phyloP scores from a whole-genome alignment of 2,888 invertebrate genomes.

The Aradus depressus region DNA sequence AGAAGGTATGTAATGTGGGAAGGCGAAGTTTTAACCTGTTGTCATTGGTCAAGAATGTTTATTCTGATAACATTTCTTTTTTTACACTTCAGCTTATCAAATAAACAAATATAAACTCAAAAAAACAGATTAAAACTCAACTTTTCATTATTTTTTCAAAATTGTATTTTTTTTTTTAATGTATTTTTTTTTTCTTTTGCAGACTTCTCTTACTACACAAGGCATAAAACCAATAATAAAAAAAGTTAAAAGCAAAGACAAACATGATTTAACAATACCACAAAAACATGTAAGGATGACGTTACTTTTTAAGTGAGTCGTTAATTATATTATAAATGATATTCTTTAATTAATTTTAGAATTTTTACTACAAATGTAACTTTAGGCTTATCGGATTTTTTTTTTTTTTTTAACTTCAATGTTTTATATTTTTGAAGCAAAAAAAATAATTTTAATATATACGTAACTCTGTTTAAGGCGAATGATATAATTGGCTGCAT shows the following conservation, averaged over 20 bases:
- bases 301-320: neutral
- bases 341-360: neutral
- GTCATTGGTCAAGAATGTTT: neutral
- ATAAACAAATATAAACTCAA: neutral
- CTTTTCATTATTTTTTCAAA: neutral
- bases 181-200: slow-evolving; percentile 4
- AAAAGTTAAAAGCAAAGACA: slow-evolving; percentile 15
- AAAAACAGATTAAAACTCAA: neutral
- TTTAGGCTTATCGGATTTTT: neutral
- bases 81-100: neutral
- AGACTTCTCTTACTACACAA: slow-evolving; percentile 11
- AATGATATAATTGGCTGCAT: slow-evolving; percentile 24
- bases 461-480: slow-evolving; percentile 15
- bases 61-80: neutral
- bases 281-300: slow-evolving; percentile 9
- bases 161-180: neutral
- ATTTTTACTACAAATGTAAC: neutral
- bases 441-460: too few relatives aligned
- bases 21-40: neutral
- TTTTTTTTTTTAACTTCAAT: neutral
- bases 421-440: too few relatives aligned
- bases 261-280: slow-evolving; percentile 3
- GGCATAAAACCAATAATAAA: slow-evolving; percentile 2
- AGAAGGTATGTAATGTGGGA: neutral
- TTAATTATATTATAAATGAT: neutral